These are phyloP conservation scores for Heliconius nattereri DNA, from an alignment of 1,140 invertebrate genomes.

Conservation along the genomic window DNA sequence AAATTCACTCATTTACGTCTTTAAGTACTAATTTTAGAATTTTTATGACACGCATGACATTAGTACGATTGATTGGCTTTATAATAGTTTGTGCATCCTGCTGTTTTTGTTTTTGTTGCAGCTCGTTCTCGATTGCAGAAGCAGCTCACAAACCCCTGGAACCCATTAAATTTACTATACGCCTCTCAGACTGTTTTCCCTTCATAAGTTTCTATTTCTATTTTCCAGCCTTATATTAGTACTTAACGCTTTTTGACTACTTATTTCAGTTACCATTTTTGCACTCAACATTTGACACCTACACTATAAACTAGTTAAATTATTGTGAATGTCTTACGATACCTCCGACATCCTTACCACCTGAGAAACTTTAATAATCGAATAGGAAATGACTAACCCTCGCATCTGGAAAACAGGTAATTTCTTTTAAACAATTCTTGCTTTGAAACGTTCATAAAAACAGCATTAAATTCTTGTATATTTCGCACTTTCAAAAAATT, in stretches of 20 bases:
- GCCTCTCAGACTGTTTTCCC: constrained; percentile 21
- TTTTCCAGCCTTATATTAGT: constrained; percentile 14
- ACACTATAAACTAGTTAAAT: constrained; percentile 21
- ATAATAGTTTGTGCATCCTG: constrained; percentile 74
- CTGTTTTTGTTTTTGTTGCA: constrained; percentile 78
- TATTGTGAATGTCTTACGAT: constrained; percentile 6
- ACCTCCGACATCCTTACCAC: constrained; percentile 22
- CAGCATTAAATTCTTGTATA: constrained; percentile 37
- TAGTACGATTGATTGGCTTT: constrained; percentile 52
- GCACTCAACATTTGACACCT: constrained; percentile 32
- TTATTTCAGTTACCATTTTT: constrained; percentile 25
- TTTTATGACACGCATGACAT: constrained; percentile 50
- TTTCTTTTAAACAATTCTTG: constrained; percentile 38
- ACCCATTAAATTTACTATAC: constrained; percentile 49
- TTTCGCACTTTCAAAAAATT: constrained; percentile 35
- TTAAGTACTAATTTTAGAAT: not conserved
- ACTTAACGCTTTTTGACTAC: constrained; percentile 19
- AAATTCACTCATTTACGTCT: not conserved
- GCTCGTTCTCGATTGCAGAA: constrained; percentile 68
- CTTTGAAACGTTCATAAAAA: constrained; percentile 2
- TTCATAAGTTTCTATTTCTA: constrained; percentile 20
- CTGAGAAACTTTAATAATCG: constrained; percentile 39
- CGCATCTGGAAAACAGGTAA: constrained; percentile 71
- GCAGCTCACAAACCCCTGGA: constrained; percentile 66
- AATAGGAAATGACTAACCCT: constrained; percentile 49